Conservation (phyloP, 2,113 vertebrate genomes). For the Bubo bubo region DNA sequence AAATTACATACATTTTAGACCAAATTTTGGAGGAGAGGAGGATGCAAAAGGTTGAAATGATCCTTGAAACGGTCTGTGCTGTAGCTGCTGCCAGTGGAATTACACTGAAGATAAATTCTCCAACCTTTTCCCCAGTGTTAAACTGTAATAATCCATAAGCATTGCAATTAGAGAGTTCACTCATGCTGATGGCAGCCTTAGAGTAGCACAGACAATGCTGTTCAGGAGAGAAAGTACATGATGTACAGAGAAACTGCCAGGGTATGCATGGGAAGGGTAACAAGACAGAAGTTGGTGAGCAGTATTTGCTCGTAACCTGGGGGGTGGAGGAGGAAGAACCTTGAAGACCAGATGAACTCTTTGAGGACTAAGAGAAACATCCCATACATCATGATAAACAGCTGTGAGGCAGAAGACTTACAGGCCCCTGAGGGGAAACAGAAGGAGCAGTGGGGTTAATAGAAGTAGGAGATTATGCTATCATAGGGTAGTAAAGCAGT, state of each 20-base stretch:
- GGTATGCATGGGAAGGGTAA: background rate
- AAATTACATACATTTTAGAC: background rate
- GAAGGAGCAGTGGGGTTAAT: background rate
- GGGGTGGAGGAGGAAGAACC: background rate
- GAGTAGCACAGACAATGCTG: background rate
- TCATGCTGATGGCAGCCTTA: background rate
- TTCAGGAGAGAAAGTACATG: background rate
- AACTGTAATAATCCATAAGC: background rate
- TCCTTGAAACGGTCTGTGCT: background rate
- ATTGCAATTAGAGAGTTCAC: background rate
- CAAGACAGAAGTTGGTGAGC: background rate
- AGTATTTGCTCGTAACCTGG: background rate
- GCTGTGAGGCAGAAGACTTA: background rate
- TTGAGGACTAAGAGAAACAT: background rate
- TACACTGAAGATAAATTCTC: background rate
- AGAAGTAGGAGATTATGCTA: background rate
- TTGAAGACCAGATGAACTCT: background rate
- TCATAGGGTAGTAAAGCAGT: background rate
- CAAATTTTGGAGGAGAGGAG: background rate
- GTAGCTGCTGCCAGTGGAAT: background rate
- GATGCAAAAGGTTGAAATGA: background rate
- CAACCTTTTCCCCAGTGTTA: background rate
- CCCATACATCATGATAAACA: background rate
- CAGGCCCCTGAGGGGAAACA: background rate
- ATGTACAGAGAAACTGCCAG: background rate